Evolutionary conservation across 2,888 invertebrate genomes (phyloP).

Genomic region (Drosophila multiciliata): DNA sequence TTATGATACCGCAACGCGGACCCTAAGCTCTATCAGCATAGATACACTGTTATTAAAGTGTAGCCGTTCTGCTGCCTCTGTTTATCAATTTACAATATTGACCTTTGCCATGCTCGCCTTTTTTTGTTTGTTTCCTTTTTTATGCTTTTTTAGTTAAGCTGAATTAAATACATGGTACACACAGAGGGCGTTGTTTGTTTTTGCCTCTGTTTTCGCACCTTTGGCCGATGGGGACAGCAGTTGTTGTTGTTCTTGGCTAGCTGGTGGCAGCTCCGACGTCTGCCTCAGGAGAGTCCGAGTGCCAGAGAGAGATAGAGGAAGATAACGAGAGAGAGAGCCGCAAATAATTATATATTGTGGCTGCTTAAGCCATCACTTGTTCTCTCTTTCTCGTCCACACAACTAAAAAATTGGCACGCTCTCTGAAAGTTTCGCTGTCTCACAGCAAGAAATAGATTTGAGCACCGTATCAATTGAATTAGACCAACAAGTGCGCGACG

Average conservation of each 20-base stretch:
- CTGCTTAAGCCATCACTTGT: background rate
- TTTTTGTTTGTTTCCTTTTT: constrained; percentile 41
- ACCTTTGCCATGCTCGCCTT: constrained; percentile 62
- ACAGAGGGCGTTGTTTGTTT: constrained; percentile 46
- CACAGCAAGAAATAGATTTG: constrained; percentile 40
- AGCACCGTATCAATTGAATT: constrained; percentile 57
- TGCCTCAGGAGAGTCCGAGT: constrained; percentile 15
- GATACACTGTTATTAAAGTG: constrained; percentile 20
- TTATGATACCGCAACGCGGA: constrained; percentile 61
- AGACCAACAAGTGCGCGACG: constrained; percentile 42
- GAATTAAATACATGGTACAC: constrained; percentile 63
- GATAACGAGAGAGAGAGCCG: constrained; percentile 3
- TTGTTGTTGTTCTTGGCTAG: constrained; percentile 25
- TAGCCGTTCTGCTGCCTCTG: constrained; percentile 35
- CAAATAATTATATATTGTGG: constrained; percentile 47
- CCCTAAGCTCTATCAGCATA: constrained; percentile 20
- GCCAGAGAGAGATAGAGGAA: constrained; percentile 2
- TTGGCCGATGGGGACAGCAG: constrained; percentile 23
- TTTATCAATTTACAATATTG: constrained; percentile 81
- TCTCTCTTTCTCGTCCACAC: background rate
- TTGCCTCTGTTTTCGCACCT: constrained; percentile 62
- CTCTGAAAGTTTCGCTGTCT: constrained; percentile 21
- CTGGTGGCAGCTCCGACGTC: constrained; percentile 37
- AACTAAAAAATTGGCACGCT: constrained; percentile 10
- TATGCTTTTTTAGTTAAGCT: constrained; percentile 56